Base-by-base conservation (phyloP, 1,140 invertebrate species). In the Parapsyche elsis region DNA sequence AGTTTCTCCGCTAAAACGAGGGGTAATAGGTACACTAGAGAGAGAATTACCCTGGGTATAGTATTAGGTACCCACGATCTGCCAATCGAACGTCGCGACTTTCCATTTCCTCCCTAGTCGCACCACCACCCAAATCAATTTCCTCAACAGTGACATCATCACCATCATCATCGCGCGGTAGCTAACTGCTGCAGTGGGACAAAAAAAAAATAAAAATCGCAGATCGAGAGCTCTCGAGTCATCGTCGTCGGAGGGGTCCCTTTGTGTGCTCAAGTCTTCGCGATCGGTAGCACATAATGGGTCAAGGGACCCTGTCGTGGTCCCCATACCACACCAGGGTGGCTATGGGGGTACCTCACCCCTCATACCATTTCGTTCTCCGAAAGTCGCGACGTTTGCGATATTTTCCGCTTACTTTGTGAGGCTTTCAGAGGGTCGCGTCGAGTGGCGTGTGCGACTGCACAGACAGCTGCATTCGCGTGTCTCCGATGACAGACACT, bases 381-480 rank as follows among this genome's bases (percentile, higher is more conserved):
- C 5, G 30, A 82, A 83, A 80, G 26, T 45, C 76, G 61, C 46
- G 59, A 79, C 70, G 79, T 80, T 49, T 76, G 81, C 81, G 73
- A 80, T 80, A 80, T 83, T 83, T 78, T 79, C 64, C 81, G 81
- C 81, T 83, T 76, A 83, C 81, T 83, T 80, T 79, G 71, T 80
- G 53, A 70, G 57, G 1, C 57, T 71, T 61, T 61, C 59, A 10
- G 9, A 19, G 59, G 9, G 59, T 4, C 59, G 21, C 12, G 12
- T 67, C 23, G 64, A 67, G 64, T 67, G 64, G 23, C 9, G 21
- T 12, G 5, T 64, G 24, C 14, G 64, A 67, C 21, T 67, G 64
- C 64, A 67, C 12, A 21, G 64, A 67, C 64, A 30, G 24, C 21
- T 67, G 64, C 64, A 67, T 26, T 67, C 64, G 64, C 24, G 59